Percentiles rank a stretch among this genome's conserved stretches.
Conservation (phyloP, 2,113 vertebrate genomes). For the Scophthalmus maximus region DNA sequence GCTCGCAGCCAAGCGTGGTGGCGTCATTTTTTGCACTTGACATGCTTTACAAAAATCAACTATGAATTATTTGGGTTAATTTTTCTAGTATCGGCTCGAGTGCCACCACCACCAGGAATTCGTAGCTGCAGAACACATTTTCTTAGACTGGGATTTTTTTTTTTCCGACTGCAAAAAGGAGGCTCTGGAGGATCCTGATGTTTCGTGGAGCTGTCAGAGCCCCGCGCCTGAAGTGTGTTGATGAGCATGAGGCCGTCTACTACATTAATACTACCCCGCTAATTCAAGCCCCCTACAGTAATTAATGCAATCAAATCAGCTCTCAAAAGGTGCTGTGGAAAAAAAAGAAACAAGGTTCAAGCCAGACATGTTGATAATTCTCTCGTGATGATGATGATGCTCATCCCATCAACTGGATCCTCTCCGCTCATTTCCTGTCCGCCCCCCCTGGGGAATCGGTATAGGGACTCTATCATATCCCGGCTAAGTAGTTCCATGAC, state of each 20-base stretch:
- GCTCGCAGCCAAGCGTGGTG: not conserved
- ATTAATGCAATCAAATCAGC: slow-evolving; percentile 53
- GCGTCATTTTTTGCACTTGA: too few species aligned
- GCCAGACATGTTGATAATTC: slow-evolving; percentile 53
- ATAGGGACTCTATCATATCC: slow-evolving; percentile 34
- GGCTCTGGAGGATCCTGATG: slow-evolving; percentile 37
- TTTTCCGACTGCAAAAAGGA: slow-evolving; percentile 3
- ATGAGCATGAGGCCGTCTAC: slow-evolving; percentile 26
- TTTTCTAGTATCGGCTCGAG: not conserved
- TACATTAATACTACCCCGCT: slow-evolving; percentile 16
- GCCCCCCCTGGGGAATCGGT: slow-evolving; percentile 28
- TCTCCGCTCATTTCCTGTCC: slow-evolving; percentile 54
- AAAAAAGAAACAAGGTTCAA: slow-evolving; percentile 42
- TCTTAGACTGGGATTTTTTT: slow-evolving; percentile 23
- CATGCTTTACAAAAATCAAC: not conserved
- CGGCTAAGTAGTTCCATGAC: slow-evolving; percentile 45
- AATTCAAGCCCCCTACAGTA: slow-evolving; percentile 37
- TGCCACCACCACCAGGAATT: not conserved
- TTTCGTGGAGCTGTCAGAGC: slow-evolving; percentile 52
- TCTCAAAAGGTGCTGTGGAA: slow-evolving; percentile 14
- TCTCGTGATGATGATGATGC: slow-evolving; percentile 48
- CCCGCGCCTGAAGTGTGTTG: not conserved
- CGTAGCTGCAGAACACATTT: slow-evolving; percentile 19
- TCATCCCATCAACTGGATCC: slow-evolving; percentile 63
- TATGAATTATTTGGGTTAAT: not conserved